Percentiles rank a stretch among this genome's conserved stretches.
Evolutionary conservation across 2,113 vertebrate genomes (phyloP).

Genomic region (Accipiter virgatus): DNA sequence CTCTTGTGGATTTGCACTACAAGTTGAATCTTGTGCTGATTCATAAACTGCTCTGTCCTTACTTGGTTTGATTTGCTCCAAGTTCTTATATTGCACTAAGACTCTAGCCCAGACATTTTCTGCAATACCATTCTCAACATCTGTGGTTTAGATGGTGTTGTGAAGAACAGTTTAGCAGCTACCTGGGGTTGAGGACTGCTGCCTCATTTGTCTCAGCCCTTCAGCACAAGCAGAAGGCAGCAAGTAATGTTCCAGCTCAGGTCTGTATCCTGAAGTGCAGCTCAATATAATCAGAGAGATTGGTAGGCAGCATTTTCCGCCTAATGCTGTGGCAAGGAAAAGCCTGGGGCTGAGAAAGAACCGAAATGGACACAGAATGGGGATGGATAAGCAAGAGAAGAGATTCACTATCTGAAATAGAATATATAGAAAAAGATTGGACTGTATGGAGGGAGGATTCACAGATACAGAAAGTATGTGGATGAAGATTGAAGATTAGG

Average conservation of each 20-base stretch:
- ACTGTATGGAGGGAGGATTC: background rate
- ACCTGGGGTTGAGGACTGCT: background rate
- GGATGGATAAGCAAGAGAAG: background rate
- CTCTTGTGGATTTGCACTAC: background rate
- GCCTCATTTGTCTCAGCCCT: background rate
- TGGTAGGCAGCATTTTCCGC: background rate
- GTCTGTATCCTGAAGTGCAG: background rate
- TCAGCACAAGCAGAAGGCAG: background rate
- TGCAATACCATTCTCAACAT: background rate
- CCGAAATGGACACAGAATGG: background rate
- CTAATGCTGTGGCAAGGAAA: background rate
- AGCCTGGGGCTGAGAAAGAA: background rate
- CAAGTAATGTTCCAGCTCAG: background rate
- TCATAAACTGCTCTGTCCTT: background rate
- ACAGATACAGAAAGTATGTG: background rate
- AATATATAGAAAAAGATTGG: background rate
- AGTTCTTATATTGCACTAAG: background rate
- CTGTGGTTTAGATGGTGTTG: background rate
- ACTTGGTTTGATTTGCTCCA: background rate
- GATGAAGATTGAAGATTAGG: background rate
- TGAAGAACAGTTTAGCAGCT: background rate
- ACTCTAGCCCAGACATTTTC: background rate
- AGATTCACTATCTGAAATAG: constrained; percentile 1
- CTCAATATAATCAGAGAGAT: background rate
- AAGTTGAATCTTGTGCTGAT: background rate